A percentile compares a stretch with the other conserved stretches of the same genome.
phyloP scores from a whole-genome alignment of 1,140 invertebrate genomes.

The Brachionus angularis region DNA sequence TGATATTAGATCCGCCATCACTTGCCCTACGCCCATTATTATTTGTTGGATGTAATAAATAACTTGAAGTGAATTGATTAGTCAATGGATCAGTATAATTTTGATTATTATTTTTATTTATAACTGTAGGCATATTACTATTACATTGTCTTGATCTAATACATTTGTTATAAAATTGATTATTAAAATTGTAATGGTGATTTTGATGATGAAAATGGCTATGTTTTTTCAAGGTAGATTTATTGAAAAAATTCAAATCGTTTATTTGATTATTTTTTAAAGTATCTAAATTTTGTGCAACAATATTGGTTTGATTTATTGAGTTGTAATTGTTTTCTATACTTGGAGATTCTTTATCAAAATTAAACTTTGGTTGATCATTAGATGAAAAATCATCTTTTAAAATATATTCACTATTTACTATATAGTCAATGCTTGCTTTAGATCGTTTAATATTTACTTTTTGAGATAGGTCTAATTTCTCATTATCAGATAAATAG shows the following conservation, averaged over 20 bases:
- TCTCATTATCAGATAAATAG: no score
- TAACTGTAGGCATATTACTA: no score
- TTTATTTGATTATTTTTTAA: background rate
- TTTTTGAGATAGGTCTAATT: no score
- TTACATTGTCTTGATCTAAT: constrained; percentile 8
- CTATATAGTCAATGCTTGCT: no score
- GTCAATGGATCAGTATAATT: background rate
- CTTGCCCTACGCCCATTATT: constrained; percentile 1
- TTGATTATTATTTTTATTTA: background rate
- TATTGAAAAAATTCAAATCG: background rate
- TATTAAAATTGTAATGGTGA: background rate
- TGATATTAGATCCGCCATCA: constrained; percentile 21
- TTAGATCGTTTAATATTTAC: no score
- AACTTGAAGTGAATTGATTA: background rate
- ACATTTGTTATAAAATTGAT: constrained; percentile 17
- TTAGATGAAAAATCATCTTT: no score
- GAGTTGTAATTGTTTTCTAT: background rate
- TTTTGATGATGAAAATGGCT: background rate
- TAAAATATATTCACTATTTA: no score
- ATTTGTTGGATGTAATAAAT: background rate
- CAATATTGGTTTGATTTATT: background rate
- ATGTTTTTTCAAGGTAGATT: background rate
- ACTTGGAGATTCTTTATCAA: background rate
- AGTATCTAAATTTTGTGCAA: constrained; percentile 14
- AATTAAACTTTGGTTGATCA: no score